Evolutionary conservation across 2,888 invertebrate genomes (phyloP).

Genomic region (Drosophila diplacantha): DNA sequence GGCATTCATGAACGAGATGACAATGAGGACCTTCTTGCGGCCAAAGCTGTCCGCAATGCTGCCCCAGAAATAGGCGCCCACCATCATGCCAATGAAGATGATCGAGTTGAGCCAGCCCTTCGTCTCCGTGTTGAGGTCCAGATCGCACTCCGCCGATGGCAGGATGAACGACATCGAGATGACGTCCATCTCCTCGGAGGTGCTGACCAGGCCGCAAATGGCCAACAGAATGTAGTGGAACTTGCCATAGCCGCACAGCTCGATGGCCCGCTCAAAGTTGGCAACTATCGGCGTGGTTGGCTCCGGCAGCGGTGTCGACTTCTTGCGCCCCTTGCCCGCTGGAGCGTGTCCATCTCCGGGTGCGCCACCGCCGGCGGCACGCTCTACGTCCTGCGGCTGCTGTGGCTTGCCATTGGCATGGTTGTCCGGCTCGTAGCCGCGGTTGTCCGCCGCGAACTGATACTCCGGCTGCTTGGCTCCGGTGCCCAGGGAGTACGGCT

Average conservation of each 20-base stretch:
- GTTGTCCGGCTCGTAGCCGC: constrained; percentile 68
- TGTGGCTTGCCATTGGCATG: constrained; percentile 57
- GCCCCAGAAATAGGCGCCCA: constrained; percentile 95
- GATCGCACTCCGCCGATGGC: constrained; percentile 95
- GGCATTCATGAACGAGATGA: constrained; percentile 93
- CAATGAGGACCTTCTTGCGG: constrained; percentile 91
- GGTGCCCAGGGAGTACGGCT: constrained; percentile 74
- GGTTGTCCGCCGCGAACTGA: constrained; percentile 72
- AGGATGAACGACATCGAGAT: constrained; percentile 96
- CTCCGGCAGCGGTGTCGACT: constrained; percentile 45
- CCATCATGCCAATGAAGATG: constrained; percentile 95
- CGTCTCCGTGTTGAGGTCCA: constrained; percentile 89
- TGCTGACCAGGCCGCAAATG: constrained; percentile 95
- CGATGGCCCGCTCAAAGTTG: constrained; percentile 92
- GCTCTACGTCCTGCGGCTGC: constrained; percentile 65
- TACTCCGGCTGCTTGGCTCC: constrained; percentile 72
- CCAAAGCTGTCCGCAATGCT: constrained; percentile 93
- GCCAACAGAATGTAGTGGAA: constrained; percentile 93
- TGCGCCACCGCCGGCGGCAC: constrained; percentile 48
- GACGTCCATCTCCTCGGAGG: constrained; percentile 97
- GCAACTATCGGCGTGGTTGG: constrained; percentile 81
- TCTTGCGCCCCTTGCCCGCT: constrained; percentile 42
- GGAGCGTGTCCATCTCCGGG: constrained; percentile 36
- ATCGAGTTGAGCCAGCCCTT: constrained; percentile 90
- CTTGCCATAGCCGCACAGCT: constrained; percentile 84